Evolutionary conservation across 92 coral and sea anemone genomes (phyloP).

Genomic region (Blastomussa wellsi): DNA sequence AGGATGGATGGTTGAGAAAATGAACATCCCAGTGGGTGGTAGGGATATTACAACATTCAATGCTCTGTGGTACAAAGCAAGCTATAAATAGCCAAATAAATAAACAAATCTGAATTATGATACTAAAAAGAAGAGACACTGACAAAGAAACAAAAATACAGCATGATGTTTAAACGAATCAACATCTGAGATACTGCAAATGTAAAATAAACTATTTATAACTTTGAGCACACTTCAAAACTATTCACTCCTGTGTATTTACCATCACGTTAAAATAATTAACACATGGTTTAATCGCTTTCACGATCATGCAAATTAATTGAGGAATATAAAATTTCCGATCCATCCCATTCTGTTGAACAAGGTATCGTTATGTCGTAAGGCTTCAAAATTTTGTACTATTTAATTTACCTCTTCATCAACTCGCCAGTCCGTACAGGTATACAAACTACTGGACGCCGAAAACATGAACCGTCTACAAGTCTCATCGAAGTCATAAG

Average conservation of each 20-base stretch:
- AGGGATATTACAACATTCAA: neutral
- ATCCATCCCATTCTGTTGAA: neutral
- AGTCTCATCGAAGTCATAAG: conserved; percentile 86
- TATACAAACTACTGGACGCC: conserved; percentile 85
- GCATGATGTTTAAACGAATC: neutral
- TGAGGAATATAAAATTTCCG: neutral
- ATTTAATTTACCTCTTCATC: conserved; percentile 39
- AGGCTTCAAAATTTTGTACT: neutral
- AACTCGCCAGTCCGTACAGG: conserved; percentile 72
- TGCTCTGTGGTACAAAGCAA: neutral
- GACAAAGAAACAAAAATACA: neutral
- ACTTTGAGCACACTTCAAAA: neutral
- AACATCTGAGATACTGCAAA: no score
- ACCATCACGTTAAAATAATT: neutral
- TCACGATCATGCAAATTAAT: neutral
- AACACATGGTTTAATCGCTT: neutral
- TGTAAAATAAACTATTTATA: no score
- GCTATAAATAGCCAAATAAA: no score
- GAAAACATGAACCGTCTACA: conserved; percentile 87
- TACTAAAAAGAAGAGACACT: neutral
- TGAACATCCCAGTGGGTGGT: neutral
- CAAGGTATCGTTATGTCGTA: neutral
- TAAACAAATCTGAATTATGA: neutral
- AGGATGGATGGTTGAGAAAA: neutral
- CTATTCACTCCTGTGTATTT: conserved; percentile 1